phyloP scores from a whole-genome alignment of 2,113 vertebrate species.

The Sylvilagus bachmani region DNA sequence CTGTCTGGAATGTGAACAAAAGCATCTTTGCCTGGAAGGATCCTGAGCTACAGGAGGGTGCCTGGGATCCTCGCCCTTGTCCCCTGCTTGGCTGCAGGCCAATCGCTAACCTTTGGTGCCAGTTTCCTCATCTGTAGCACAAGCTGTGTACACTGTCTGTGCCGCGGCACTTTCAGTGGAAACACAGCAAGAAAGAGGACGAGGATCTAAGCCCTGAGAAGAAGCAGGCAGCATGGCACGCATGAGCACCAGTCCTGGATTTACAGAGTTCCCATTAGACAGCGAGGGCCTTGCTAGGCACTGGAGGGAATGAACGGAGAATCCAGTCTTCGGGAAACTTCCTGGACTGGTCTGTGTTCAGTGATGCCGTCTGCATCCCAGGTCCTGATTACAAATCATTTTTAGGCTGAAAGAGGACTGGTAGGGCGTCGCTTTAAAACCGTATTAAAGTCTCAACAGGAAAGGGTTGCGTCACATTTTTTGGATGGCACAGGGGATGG shows the following conservation, averaged over 20 bases:
- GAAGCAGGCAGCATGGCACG: neutral
- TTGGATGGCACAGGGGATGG: neutral
- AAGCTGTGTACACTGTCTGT: fast-evolving
- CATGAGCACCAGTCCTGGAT: neutral
- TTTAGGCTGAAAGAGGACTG: neutral
- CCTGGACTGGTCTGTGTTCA: fast-evolving
- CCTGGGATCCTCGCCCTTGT: fast-evolving
- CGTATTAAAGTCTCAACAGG: neutral
- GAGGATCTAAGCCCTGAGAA: neutral
- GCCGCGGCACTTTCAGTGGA: neutral
- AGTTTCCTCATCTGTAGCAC: neutral
- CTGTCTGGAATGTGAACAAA: fast-evolving
- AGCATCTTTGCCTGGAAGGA: neutral
- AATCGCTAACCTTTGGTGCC: neutral
- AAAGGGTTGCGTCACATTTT: neutral
- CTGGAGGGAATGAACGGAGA: neutral
- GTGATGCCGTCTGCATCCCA: neutral
- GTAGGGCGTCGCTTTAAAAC: neutral
- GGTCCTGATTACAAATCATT: neutral
- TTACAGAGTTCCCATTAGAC: fast-evolving
- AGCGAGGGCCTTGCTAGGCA: neutral
- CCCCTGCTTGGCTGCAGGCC: neutral
- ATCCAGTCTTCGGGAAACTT: too few relatives aligned
- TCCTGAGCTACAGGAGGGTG: neutral
- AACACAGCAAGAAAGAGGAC: neutral